Evolutionary conservation across 2,113 vertebrate genomes (phyloP), one percentile per base, ranked within the genome.

Genomic region (Galbula dea): DNA sequence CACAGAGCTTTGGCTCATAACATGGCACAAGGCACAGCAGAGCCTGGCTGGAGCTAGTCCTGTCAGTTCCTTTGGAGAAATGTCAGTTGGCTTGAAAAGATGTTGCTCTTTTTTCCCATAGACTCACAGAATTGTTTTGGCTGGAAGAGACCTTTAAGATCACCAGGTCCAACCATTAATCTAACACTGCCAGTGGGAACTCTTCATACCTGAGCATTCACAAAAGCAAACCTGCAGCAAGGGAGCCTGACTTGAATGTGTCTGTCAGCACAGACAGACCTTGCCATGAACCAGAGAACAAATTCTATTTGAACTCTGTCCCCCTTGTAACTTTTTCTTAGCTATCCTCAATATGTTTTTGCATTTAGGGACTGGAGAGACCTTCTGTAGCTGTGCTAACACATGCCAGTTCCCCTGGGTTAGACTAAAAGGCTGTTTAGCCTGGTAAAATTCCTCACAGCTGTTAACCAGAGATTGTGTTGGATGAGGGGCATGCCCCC

Each of bases 261-360:
- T 72, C 54, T 78, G 54, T 62, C 86, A 85, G 43, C 48, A 16
- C 16, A 41, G 43, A 73, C 18, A 52, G 66, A 87, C 91, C 29
- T 66, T 88, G 67, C 78, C 75, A 37, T 1, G 14, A 94, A 92
- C 37, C 63, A 83, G 55, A 74, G 75, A 88, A 91, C 86, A 93
- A 93, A 91, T 95, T 96, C 66, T 88, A 66, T 95, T 87, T 96
- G 91, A 96, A 95, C 96, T 94, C 84, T 93, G 89, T 81, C 26
- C 71, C 84, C 63, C 68, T 89, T 83, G 93, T 90, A 96, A 96
- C 88, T 94, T 94, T 82, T 94, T 89, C 93, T 91, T 94, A 85
- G 52, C 93, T 74, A 41, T 89, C 78, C 75, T 96, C 96, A 96
- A 96, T 96, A 96, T 96, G 96, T 96, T 96, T 96, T 96, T 94